phyloP scores from a whole-genome alignment of 2,888 invertebrate genomes.

The Ceriagrion tenellum region DNA sequence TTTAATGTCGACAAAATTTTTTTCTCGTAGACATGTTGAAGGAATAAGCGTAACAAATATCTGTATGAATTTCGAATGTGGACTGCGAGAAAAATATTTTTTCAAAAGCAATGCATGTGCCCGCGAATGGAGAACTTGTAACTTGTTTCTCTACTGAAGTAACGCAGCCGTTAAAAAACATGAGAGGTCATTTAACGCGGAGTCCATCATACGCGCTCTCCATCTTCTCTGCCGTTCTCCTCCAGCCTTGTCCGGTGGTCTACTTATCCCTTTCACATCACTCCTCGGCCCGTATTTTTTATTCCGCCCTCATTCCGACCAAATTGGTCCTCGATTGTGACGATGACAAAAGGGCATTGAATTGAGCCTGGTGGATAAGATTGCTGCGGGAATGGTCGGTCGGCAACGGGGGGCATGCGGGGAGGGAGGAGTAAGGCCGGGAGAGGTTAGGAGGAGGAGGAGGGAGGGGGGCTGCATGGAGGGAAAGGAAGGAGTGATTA shows the following conservation, averaged over 20 bases:
- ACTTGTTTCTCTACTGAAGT: not conserved
- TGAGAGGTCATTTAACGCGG: not conserved
- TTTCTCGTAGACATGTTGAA: no score
- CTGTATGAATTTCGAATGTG: no score
- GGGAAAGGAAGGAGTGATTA: not conserved
- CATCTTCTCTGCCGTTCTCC: not conserved
- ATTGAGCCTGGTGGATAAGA: conserved; percentile 27
- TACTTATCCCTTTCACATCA: conserved; percentile 33
- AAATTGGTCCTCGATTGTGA: conserved; percentile 55
- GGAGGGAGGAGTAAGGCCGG: not conserved
- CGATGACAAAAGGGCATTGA: conserved; percentile 41
- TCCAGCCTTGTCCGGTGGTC: not conserved
- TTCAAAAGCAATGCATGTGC: not conserved
- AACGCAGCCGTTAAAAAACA: not conserved
- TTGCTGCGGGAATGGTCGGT: not conserved
- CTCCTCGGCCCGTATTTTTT: conserved; percentile 13
- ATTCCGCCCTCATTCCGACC: conserved; percentile 51
- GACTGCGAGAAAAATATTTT: no score
- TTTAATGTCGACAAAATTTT: no score
- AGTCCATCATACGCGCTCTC: not conserved
- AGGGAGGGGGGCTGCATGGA: not conserved
- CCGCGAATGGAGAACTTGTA: no score
- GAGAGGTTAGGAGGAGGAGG: no score
- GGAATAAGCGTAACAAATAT: no score
- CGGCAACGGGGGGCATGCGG: not conserved